phyloP scores from a whole-genome alignment of 2,797 vertebrate genomes.

The Nannoperca obscura region DNA sequence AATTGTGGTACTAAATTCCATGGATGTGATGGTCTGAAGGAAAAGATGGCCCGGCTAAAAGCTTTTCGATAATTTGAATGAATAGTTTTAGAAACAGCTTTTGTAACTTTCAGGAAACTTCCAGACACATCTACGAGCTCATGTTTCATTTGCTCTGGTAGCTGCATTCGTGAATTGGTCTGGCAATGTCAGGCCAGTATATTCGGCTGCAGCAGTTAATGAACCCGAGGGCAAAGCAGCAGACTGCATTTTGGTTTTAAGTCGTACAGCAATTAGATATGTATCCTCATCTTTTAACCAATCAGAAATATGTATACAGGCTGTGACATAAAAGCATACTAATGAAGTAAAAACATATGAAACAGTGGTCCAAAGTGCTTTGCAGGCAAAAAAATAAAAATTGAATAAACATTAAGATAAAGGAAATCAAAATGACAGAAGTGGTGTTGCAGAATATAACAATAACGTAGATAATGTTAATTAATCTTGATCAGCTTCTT shows the following conservation, averaged over 20 bases:
- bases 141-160: too few relatives aligned
- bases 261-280: neutral
- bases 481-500: neutral
- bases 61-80: neutral
- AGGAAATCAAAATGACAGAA: neutral
- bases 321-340: neutral
- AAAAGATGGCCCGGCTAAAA: neutral
- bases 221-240: neutral
- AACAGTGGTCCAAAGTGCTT: neutral
- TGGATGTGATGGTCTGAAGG: constrained; percentile 3
- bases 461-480: too few relatives aligned
- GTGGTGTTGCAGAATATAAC: neutral
- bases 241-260: neutral
- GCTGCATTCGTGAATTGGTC: too few relatives aligned
- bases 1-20: neutral
- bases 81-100: neutral
- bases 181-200: too few relatives aligned
- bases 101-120: neutral
- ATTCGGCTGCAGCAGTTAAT: neutral
- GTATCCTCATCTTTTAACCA: neutral
- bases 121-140: too few relatives aligned
- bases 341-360: neutral
- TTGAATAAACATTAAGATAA: neutral
- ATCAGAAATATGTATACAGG: neutral
- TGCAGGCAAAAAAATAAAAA: neutral